Evolutionary conservation across 2,888 invertebrate genomes (phyloP), one percentile per base, ranked within the genome.

Genomic region (Neocrepidodera transversa): DNA sequence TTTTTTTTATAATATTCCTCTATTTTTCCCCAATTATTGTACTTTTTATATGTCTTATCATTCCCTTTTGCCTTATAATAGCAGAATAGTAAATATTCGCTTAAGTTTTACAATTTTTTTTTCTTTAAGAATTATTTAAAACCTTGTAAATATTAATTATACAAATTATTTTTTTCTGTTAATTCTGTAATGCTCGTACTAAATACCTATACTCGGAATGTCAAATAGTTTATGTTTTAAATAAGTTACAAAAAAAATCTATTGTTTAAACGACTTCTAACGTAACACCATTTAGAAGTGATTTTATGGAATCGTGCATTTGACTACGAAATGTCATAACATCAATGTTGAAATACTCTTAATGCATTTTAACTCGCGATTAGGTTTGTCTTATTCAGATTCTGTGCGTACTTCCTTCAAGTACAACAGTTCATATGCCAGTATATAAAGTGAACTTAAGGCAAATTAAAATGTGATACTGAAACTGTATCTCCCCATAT

Each of bases 401-500:
- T 68, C 63, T 60, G 57, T 65, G 66, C 69, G 61, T 70, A 63
- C 62, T 68, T 69, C 68, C 70, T 67, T 59, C 63, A 56, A 60
- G 58, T 66, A 64, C 11, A 26, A 23, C 14, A 45, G 2, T 26
- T 13, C 26, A 11, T 26, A 6, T 26, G 45, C 45, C 45, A 14
- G 45, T 13, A 45, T 45, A 4, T 2, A 32, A 32, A 32, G 2
- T 13, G 3, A 11, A 28, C 3, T 23, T n/a, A n/a, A n/a, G n/a
- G n/a, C n/a, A n/a, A 6, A 23, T 36, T 36, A 36, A 11, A 13
- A 35, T 11, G 16, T 36, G 13, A 14, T 36, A n/a, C n/a, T 2
- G 13, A 14, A 16, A 40, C 40, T 10, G 18, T 18, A 23, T 23
- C 23, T 6, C 6, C 23, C 23, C 3, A 23, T 5, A 23, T n/a